Conservation (phyloP, 1,140 invertebrate species). For the Zaprionus inermis region DNA sequence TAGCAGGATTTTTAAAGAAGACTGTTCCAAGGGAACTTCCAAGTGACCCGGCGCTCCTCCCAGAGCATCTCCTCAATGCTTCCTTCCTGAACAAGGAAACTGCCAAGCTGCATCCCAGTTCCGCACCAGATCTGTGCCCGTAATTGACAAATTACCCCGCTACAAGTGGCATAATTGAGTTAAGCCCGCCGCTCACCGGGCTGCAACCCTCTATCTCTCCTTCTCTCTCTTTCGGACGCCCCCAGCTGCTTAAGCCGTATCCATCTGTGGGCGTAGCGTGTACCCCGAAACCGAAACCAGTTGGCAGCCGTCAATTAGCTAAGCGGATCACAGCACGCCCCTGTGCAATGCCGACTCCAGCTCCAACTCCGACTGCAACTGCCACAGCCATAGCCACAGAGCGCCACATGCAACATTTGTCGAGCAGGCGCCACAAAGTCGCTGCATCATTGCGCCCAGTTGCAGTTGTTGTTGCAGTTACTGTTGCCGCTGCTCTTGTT, state of each 20-base stretch:
- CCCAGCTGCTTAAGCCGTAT: slow-evolving; percentile 32
- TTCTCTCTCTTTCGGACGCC: slow-evolving; percentile 20
- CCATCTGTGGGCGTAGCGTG: slow-evolving; percentile 44
- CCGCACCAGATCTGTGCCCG: not conserved
- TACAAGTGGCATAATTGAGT: slow-evolving; percentile 76
- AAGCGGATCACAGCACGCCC: slow-evolving; percentile 66
- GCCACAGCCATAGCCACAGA: not conserved
- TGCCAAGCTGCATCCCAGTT: not conserved
- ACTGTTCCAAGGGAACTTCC: not conserved
- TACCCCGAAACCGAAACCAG: slow-evolving; percentile 46
- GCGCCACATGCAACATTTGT: slow-evolving; percentile 34
- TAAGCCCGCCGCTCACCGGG: slow-evolving; percentile 3
- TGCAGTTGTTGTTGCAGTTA: slow-evolving; percentile 20
- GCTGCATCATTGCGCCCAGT: slow-evolving; percentile 63
- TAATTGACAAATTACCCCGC: slow-evolving; percentile 78
- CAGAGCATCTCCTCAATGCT: not conserved
- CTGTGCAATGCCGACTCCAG: slow-evolving; percentile 16
- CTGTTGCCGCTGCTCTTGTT: slow-evolving; percentile 16
- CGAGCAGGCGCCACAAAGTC: slow-evolving; percentile 68
- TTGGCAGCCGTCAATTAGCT: slow-evolving; percentile 77
- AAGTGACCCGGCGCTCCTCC: too few relatives aligned
- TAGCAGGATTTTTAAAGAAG: not conserved
- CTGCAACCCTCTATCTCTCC: not conserved
- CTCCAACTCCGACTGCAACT: slow-evolving; percentile 9
- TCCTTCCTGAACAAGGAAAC: not conserved